These are phyloP conservation scores for Hypsibius dujardini DNA, from an alignment of 1,140 invertebrate genomes.

Conservation along the genomic window DNA sequence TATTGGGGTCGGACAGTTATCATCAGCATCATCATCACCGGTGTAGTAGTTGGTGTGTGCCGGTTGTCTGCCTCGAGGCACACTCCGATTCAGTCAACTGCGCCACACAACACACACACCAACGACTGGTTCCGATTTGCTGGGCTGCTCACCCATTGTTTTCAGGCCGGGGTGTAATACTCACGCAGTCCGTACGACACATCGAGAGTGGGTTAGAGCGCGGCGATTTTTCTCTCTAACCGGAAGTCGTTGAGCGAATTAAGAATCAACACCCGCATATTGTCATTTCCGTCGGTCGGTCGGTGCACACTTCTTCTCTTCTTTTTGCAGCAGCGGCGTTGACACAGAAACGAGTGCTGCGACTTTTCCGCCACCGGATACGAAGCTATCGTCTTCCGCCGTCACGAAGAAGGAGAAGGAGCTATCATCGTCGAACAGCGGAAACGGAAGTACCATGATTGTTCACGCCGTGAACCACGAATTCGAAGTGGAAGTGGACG, in stretches of 20 bases:
- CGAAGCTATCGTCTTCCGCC: not conserved
- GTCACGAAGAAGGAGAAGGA: not conserved
- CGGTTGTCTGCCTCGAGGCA: too few species aligned
- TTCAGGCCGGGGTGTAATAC: too few species aligned
- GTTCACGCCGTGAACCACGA: not conserved
- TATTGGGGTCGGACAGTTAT: too few species aligned
- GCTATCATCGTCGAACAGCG: not conserved
- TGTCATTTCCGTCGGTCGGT: not conserved
- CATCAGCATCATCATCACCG: too few species aligned
- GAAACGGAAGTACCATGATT: conserved; percentile 7
- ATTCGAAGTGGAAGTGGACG: not conserved
- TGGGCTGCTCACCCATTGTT: too few species aligned
- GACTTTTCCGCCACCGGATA: not conserved
- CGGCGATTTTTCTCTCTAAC: too few species aligned
- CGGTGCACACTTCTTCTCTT: not conserved
- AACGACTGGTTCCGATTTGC: too few species aligned
- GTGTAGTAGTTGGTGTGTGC: too few species aligned
- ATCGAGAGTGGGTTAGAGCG: too few species aligned
- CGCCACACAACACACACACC: too few species aligned
- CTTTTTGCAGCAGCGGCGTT: not conserved
- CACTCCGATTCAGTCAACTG: too few species aligned
- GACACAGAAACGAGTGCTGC: not conserved
- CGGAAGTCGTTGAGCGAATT: not conserved
- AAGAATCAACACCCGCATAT: not conserved
- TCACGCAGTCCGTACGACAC: too few species aligned